Evolutionary conservation across 2,888 invertebrate genomes (phyloP).

Genomic region (Seira sanloemensis): DNA sequence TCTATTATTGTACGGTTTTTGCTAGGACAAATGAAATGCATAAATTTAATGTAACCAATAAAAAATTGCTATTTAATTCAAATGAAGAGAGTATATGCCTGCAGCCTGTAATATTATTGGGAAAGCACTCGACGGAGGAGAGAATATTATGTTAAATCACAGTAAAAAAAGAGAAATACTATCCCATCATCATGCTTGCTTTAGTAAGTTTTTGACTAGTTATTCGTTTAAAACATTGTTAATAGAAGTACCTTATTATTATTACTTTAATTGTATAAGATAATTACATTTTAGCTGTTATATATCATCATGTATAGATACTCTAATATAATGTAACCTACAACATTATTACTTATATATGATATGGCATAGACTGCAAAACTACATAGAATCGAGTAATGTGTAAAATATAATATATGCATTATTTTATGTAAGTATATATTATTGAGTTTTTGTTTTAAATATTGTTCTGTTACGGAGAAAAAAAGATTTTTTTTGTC

Average conservation of each 20-base stretch:
- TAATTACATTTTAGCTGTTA: conserved; percentile 38
- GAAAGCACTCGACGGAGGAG: not conserved
- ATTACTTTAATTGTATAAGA: conserved; percentile 15
- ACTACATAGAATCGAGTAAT: conserved; percentile 51
- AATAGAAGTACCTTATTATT: conserved; percentile 61
- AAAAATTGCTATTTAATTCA: not conserved
- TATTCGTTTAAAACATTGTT: conserved; percentile 29
- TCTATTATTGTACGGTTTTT: conserved; percentile 10
- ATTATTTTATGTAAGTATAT: conserved; percentile 6
- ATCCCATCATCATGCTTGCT: conserved; percentile 45
- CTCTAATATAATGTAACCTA: conserved; percentile 35
- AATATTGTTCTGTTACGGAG: conserved; percentile 29
- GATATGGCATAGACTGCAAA: conserved; percentile 59
- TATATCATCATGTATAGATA: conserved; percentile 37
- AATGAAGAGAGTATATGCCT: conserved; percentile 2
- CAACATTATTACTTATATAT: conserved; percentile 31
- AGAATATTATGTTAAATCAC: too few relatives aligned
- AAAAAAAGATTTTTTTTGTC: conserved; percentile 13
- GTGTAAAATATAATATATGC: conserved; percentile 31
- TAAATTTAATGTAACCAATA: not conserved
- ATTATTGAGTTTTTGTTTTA: conserved; percentile 27
- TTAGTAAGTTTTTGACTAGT: conserved; percentile 54
- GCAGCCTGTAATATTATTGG: not conserved
- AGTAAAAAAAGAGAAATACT: conserved; percentile 29
- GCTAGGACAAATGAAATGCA: conserved; percentile 1